A percentile compares a stretch with the other conserved stretches of the same genome.
phyloP scores from a whole-genome alignment of 2,888 invertebrate genomes.

The Hirtodrosophila cameraria region DNA sequence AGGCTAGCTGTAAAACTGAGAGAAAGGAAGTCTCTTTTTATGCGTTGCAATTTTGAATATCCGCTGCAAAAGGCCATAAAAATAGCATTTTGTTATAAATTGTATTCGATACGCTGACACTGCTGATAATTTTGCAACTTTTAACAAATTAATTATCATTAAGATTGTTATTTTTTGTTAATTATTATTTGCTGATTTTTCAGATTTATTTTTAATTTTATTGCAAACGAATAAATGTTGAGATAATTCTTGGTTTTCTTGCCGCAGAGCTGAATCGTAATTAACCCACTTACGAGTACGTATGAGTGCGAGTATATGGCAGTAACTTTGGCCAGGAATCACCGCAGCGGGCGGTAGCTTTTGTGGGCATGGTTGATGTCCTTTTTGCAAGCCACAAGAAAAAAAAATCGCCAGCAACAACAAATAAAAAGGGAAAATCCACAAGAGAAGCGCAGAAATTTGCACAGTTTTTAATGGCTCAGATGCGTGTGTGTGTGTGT shows the following conservation, averaged over 20 bases:
- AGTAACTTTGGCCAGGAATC: slow-evolving; percentile 49
- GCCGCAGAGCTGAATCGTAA: slow-evolving; percentile 62
- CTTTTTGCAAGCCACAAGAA: slow-evolving; percentile 39
- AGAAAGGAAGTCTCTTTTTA: too few species aligned
- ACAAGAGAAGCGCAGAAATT: slow-evolving; percentile 62
- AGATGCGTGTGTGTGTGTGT: slow-evolving; percentile 19
- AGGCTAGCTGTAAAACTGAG: too few species aligned
- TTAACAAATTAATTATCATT: not conserved
- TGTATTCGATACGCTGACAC: too few species aligned
- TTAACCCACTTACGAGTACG: slow-evolving; percentile 74
- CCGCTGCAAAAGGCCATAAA: too few species aligned
- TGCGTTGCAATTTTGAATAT: too few species aligned
- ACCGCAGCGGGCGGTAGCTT: slow-evolving; percentile 39
- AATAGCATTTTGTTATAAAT: too few species aligned
- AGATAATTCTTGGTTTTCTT: slow-evolving; percentile 31
- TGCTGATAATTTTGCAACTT: too few species aligned
- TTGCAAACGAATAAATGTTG: slow-evolving; percentile 22
- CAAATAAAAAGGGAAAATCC: slow-evolving; percentile 31
- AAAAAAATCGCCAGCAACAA: slow-evolving; percentile 10
- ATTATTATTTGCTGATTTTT: slow-evolving; percentile 10
- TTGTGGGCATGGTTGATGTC: slow-evolving; percentile 45
- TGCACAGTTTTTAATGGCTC: slow-evolving; percentile 68
- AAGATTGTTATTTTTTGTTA: slow-evolving; percentile 7
- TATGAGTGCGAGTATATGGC: too few species aligned
- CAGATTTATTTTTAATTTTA: slow-evolving; percentile 19